Evolutionary conservation across 2,113 vertebrate genomes (phyloP), one percentile per base, ranked within the genome.

Genomic region (Oxyruncus cristatus): DNA sequence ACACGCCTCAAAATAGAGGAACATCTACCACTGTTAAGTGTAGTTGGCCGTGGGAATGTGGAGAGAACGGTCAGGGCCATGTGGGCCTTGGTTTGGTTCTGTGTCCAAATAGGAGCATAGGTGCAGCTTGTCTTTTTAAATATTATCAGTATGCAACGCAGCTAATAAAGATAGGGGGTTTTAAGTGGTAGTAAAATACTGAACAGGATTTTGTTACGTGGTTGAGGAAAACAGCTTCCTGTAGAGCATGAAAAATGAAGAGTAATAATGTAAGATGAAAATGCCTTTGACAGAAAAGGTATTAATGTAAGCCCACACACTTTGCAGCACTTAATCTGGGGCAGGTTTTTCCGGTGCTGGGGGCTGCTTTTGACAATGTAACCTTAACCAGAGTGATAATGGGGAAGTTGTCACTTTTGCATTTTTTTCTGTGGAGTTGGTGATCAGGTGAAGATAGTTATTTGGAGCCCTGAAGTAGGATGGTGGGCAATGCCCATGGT

Each of bases 41-140:
- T n/a, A 28, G 15, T 12, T 56, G n/a, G 16, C 24, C 2, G 0
- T 0, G 6, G n/a, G 17, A 55, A 17, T 10, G 11, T 16, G 21
- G 84, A 44, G 41, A 61, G 53, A 32, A 27, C 8, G 3, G 1
- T 11, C 0, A 24, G 49, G 28, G 41, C 49, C 22, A 2, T 3
- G 35, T 16, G 42, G 1, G 3, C 33, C 3, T 5, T 59, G n/a
- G 1, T 61, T 47, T 33, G 61, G 12, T 39, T 23, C 26, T 35
- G 2, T 35, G 14, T 6, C 12, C 12, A 8, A 17, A 6, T 3
- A 35, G 67, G 12, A 50, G 10, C 12, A 5, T 26, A 50, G 37
- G 11, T 49, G 28, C 37, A 71, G 56, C 55, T 82, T 8, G 0
- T 84, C 2, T 50, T 72, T 71, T 49, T 8, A 67, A 56, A 26